Evolutionary conservation across 2,888 invertebrate genomes (phyloP).

Genomic region (Argyresthia albistria): DNA sequence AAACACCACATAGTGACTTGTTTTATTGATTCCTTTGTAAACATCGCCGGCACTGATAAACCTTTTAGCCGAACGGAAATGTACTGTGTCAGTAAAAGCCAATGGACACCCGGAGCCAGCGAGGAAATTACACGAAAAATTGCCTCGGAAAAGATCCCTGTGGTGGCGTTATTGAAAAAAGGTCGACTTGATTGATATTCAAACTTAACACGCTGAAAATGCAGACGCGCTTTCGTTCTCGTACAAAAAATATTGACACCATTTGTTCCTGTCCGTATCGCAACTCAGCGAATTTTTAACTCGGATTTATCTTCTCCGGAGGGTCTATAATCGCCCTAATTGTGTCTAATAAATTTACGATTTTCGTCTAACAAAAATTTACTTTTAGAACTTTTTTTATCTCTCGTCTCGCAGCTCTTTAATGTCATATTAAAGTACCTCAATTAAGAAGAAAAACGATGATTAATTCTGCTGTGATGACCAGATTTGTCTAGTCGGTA

Average conservation of each 20-base stretch:
- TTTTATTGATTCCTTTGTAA: slow-evolving; percentile 11
- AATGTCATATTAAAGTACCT: no score
- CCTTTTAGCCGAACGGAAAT: slow-evolving; percentile 28
- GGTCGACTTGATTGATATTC: slow-evolving; percentile 66
- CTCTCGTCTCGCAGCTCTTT: background rate
- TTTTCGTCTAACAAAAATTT: background rate
- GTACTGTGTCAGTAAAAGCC: slow-evolving; percentile 24
- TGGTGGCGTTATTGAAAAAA: slow-evolving; percentile 66
- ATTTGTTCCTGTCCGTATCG: slow-evolving; percentile 67
- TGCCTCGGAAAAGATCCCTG: slow-evolving; percentile 42
- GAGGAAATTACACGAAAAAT: slow-evolving; percentile 61
- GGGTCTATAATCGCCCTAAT: slow-evolving; percentile 49
- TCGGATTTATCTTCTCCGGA: slow-evolving; percentile 51
- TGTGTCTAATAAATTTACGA: slow-evolving; percentile 14
- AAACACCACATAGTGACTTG: slow-evolving; percentile 19
- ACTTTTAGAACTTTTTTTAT: background rate
- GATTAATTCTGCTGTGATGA: no score
- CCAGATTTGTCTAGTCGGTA: no score
- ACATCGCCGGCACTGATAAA: slow-evolving; percentile 23
- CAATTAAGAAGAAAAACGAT: no score
- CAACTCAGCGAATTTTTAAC: slow-evolving; percentile 58
- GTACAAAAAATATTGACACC: slow-evolving; percentile 66
- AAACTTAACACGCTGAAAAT: slow-evolving; percentile 66
- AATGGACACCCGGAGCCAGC: slow-evolving; percentile 31
- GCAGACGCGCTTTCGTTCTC: slow-evolving; percentile 50